Percentiles rank a stretch among this genome's conserved stretches.
Conservation (phyloP, 23 tunicate genomes). For the Styela clava region DNA sequence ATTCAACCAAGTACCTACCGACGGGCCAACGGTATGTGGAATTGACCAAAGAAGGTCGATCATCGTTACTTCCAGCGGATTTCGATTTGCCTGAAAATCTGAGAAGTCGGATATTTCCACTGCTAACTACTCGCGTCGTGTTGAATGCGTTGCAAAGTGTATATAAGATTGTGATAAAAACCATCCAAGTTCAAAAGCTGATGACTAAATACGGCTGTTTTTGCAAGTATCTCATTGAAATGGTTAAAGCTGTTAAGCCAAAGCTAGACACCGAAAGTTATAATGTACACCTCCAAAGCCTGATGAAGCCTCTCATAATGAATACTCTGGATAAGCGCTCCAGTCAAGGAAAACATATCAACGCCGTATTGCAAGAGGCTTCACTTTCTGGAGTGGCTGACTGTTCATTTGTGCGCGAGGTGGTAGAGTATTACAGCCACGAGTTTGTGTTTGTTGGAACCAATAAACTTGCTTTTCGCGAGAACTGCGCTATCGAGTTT, state of each 20-base stretch:
- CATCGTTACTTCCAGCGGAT: not conserved
- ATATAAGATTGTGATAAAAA: not conserved
- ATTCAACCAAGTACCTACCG: not conserved
- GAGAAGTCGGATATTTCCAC: not conserved
- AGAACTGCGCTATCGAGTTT: not conserved
- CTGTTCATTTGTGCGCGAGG: not conserved
- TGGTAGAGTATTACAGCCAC: not conserved
- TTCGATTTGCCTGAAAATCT: not conserved
- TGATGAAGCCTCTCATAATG: not conserved
- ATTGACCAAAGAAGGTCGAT: not conserved
- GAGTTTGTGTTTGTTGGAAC: not conserved
- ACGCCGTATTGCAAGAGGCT: not conserved
- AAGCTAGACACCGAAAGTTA: not conserved
- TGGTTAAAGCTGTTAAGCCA: not conserved
- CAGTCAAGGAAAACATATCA: not conserved
- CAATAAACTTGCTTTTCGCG: not conserved
- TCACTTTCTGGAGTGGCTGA: not conserved
- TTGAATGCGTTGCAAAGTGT: not conserved
- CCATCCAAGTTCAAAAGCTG: not conserved
- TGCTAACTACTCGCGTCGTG: not conserved
- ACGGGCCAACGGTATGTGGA: not conserved
- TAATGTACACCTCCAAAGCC: not conserved
- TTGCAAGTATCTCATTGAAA: not conserved
- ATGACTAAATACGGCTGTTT: slow-evolving; percentile 5
- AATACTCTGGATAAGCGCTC: not conserved